Conservation (phyloP, 2,113 vertebrate species). For the Abramis brama region DNA sequence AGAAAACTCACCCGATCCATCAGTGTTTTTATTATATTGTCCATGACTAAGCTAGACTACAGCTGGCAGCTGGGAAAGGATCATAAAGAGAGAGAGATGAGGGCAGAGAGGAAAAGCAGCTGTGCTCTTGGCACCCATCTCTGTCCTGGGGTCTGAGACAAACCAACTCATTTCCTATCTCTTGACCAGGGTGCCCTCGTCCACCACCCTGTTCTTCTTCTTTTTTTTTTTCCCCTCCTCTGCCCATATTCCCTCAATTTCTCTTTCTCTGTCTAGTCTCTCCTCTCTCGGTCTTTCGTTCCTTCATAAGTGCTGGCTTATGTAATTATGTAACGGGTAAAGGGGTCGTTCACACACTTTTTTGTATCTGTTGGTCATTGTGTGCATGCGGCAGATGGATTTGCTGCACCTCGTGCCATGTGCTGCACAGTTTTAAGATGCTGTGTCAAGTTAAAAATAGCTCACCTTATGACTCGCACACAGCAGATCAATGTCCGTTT, state of each 20-base stretch:
- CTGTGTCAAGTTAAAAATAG: constrained; percentile 58
- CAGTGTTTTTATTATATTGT: constrained; percentile 44
- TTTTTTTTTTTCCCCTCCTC: background rate
- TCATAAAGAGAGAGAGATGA: constrained; percentile 35
- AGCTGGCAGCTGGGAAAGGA: constrained; percentile 33
- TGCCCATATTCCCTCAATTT: background rate
- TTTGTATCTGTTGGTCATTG: background rate
- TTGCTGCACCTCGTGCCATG: constrained; percentile 44
- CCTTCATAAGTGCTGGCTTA: background rate
- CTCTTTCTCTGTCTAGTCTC: background rate
- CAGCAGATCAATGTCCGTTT: constrained; percentile 35
- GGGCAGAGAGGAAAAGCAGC: constrained; percentile 53
- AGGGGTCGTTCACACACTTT: background rate
- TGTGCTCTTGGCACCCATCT: constrained; percentile 55
- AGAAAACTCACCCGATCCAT: background rate
- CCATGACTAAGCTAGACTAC: constrained; percentile 47
- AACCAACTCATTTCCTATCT: constrained; percentile 70
- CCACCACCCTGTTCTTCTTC: constrained; percentile 9
- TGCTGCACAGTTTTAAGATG: constrained; percentile 22
- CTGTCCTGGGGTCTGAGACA: constrained; percentile 54
- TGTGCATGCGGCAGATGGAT: background rate
- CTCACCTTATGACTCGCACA: constrained; percentile 60
- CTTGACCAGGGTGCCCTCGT: constrained; percentile 53
- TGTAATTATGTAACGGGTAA: background rate
- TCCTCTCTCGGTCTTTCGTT: background rate